These are phyloP conservation scores for Microtus montanus DNA, from an alignment of 2,113 vertebrate genomes.

Conservation along the genomic window DNA sequence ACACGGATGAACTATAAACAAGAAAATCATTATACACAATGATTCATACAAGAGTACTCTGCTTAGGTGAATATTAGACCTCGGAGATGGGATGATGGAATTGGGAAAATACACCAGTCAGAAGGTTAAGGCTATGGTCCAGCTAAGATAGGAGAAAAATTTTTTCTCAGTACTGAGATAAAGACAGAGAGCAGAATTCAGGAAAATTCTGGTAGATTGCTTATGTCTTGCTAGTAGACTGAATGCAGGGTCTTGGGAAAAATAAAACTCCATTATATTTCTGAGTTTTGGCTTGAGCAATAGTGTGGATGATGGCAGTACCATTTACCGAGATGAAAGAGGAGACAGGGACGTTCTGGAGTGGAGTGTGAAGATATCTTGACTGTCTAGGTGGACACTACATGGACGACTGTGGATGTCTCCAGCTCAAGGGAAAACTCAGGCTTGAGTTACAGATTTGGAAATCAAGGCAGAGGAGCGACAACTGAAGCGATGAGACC, in stretches of 20 bases:
- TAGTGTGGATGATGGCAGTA: not conserved
- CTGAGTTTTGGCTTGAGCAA: constrained; percentile 26
- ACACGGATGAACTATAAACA: not conserved
- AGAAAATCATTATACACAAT: not conserved
- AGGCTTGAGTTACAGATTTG: not conserved
- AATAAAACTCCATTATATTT: not conserved
- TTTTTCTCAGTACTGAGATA: not conserved
- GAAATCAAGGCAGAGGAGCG: not conserved
- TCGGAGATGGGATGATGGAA: not conserved
- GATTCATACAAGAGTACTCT: not conserved
- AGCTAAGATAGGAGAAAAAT: not conserved
- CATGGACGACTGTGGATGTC: not conserved
- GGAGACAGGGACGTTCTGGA: not conserved
- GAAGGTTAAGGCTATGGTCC: not conserved
- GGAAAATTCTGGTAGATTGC: not conserved
- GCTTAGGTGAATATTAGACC: not conserved
- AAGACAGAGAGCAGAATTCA: not conserved
- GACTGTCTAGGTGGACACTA: not conserved
- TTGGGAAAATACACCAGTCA: not conserved
- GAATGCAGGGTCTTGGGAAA: not conserved
- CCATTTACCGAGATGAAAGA: not conserved
- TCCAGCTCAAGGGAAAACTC: too few species aligned
- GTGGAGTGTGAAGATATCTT: not conserved
- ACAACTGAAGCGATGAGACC: not conserved
- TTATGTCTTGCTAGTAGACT: not conserved